A percentile compares a stretch with the other conserved stretches of the same genome.
Evolutionary conservation across 2,888 invertebrate genomes (phyloP).

Genomic region (Thymelicus lineola): DNA sequence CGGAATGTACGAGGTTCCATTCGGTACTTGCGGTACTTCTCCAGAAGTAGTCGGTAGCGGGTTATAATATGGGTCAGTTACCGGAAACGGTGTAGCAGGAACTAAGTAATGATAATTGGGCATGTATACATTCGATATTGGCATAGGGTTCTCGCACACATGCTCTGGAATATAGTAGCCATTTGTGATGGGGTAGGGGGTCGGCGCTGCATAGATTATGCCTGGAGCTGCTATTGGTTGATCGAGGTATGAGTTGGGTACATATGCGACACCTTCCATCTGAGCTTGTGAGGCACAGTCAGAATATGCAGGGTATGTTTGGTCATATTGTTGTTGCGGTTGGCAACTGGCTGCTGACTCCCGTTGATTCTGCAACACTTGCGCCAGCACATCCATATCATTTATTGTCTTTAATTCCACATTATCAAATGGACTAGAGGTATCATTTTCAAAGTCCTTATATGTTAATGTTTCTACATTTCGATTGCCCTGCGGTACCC

Average conservation of each 20-base stretch:
- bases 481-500: conserved; percentile 61
- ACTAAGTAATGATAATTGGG: conserved; percentile 75
- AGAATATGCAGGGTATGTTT: conserved; percentile 56
- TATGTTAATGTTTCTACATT: conserved; percentile 79
- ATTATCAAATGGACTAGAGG: conserved; percentile 97
- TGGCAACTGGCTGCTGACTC: conserved; percentile 61
- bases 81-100: conserved; percentile 60
- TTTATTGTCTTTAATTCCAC: conserved; percentile 96
- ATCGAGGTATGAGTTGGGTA: conserved; percentile 72
- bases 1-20: conserved; percentile 66
- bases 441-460: conserved; percentile 96
- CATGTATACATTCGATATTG: conserved; percentile 66
- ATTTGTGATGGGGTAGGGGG: conserved; percentile 65
- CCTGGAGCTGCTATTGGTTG: conserved; percentile 65
- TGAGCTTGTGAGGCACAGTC: conserved; percentile 72
- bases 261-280: conserved; percentile 65
- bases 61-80: conserved; percentile 57
- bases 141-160: conserved; percentile 56
- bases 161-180: conserved; percentile 68
- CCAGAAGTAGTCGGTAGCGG: conserved; percentile 59
- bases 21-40: conserved; percentile 53
- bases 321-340: conserved; percentile 57
- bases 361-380: conserved; percentile 86
- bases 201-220: conserved; percentile 68
- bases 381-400: conserved; percentile 95